phyloP scores from a whole-genome alignment of 2,113 vertebrate species.

The Noturus placidus region DNA sequence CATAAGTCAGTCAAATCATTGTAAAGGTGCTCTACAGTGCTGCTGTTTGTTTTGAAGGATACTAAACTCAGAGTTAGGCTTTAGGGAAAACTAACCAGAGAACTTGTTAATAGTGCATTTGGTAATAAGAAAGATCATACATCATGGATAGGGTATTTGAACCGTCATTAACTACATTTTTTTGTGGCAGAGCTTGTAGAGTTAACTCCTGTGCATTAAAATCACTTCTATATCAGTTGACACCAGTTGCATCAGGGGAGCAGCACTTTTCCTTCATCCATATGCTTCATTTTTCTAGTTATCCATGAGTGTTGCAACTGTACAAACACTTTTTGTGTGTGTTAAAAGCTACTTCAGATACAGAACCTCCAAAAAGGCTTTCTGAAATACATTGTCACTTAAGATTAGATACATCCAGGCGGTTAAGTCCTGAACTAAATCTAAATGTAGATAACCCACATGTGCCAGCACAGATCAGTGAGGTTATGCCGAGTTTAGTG shows the following conservation, averaged over 20 bases:
- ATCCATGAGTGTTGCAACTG: not conserved
- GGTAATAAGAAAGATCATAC: not conserved
- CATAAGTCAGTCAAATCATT: not conserved
- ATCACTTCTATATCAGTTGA: not conserved
- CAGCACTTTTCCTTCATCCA: not conserved
- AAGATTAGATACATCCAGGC: not conserved
- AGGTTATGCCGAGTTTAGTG: not conserved
- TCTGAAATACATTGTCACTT: not conserved
- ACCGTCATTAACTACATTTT: not conserved
- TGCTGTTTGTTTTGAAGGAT: conserved; percentile 2
- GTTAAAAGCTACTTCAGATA: not conserved
- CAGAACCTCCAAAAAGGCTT: not conserved
- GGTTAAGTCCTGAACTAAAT: not conserved
- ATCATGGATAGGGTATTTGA: not conserved
- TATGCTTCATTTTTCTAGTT: not conserved
- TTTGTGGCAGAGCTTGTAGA: not conserved
- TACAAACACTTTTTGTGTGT: not conserved
- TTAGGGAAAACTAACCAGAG: not conserved
- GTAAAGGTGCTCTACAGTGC: no score
- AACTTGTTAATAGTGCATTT: not conserved
- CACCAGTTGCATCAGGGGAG: not conserved
- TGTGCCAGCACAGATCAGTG: not conserved
- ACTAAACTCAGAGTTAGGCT: not conserved
- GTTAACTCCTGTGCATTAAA: not conserved
- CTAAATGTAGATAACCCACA: not conserved